These are phyloP conservation scores for Oriolus oriolus DNA, from an alignment of 2,113 vertebrate species.

Conservation along the genomic window DNA sequence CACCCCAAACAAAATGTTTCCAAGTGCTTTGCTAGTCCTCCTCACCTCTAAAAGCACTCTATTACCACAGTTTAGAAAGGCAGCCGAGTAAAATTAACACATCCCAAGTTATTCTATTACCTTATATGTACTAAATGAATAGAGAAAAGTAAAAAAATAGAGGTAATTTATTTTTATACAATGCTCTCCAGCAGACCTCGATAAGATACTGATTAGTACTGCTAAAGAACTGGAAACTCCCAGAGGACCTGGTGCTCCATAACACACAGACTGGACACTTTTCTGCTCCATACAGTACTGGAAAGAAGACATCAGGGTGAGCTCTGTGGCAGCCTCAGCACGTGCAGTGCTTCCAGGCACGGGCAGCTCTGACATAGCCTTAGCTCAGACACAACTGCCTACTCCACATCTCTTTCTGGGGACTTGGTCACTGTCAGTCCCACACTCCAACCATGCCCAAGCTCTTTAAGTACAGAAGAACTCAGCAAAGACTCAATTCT, in stretches of 20 bases:
- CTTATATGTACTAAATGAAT: background rate
- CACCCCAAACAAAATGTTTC: background rate
- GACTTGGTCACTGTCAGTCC: background rate
- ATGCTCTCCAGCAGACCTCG: background rate
- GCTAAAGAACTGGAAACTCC: background rate
- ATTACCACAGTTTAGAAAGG: background rate
- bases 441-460: background rate
- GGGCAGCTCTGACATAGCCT: background rate
- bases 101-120: background rate
- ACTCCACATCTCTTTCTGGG: background rate
- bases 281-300: background rate
- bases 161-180: background rate
- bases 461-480: background rate
- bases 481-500: background rate
- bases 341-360: background rate
- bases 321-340: background rate
- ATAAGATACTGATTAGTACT: background rate
- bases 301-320: background rate
- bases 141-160: background rate
- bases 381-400: background rate
- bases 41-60: background rate
- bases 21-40: background rate
- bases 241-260: background rate
- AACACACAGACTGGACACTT: background rate
- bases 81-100: background rate